These are phyloP conservation scores for Lithophane semibrunnea DNA, from an alignment of 2,888 invertebrate genomes.

Conservation along the genomic window DNA sequence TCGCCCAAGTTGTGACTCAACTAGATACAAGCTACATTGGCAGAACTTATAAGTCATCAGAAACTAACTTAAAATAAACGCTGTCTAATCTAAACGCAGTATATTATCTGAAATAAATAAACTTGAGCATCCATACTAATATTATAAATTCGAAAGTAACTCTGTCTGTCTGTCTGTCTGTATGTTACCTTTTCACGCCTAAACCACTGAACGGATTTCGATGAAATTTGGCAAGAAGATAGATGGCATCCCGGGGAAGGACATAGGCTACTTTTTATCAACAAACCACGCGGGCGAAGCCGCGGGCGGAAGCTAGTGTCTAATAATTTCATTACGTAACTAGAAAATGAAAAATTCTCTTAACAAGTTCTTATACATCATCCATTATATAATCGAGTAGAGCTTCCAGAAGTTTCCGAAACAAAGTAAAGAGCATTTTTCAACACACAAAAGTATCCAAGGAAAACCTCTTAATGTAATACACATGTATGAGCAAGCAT, in stretches of 20 bases:
- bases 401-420: not conserved
- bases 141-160: no score
- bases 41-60: not conserved
- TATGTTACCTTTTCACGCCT: no score
- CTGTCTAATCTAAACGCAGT: not conserved
- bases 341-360: not conserved
- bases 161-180: no score
- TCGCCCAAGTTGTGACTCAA: not conserved
- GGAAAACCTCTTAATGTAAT: constrained; percentile 46
- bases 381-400: constrained; percentile 10
- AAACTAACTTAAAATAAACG: not conserved
- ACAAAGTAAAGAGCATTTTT: constrained; percentile 28
- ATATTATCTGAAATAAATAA: not conserved
- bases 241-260: no score
- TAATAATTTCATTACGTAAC: constrained; percentile 7
- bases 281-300: no score
- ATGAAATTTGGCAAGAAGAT: no score
- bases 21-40: not conserved
- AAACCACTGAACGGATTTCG: no score
- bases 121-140: no score
- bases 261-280: no score
- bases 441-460: constrained; percentile 36
- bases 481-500: constrained; percentile 39
- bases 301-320: no score
- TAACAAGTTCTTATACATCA: constrained; percentile 3